Evolutionary conservation across 2,113 vertebrate genomes (phyloP).

Genomic region (Girardinichthys multiradiatus): DNA sequence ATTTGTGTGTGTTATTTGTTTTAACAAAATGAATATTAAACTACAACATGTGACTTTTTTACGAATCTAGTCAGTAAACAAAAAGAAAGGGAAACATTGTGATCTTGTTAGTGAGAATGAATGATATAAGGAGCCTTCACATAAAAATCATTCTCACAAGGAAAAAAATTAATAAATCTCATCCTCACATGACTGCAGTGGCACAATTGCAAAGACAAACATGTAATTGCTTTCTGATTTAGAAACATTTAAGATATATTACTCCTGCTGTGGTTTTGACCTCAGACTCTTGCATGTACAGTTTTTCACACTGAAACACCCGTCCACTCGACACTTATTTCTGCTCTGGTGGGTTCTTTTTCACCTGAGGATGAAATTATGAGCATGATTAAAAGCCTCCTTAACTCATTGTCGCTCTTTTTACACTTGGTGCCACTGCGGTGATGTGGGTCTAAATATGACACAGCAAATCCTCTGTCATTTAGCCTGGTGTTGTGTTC

Average conservation of each 20-base stretch:
- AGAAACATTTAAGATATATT: not conserved
- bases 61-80: not conserved
- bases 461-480: constrained; percentile 63
- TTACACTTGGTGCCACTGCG: constrained; percentile 27
- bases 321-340: constrained; percentile 2
- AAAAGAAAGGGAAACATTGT: not conserved
- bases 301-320: not conserved
- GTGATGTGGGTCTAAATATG: constrained; percentile 63
- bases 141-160: not conserved
- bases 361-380: constrained; percentile 15
- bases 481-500: constrained; percentile 69
- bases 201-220: not conserved
- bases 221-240: not conserved
- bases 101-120: not conserved
- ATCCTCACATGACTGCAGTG: not conserved
- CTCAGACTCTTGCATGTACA: not conserved
- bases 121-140: not conserved
- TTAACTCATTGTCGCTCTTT: constrained; percentile 37
- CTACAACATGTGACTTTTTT: constrained; percentile 6
- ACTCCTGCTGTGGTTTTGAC: not conserved
- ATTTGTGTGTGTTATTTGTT: not conserved
- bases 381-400: constrained; percentile 40
- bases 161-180: not conserved
- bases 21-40: constrained; percentile 5
- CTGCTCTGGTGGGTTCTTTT: constrained; percentile 2